Conservation (phyloP, 2,888 invertebrate species). For the Eupithecia vulgata region DNA sequence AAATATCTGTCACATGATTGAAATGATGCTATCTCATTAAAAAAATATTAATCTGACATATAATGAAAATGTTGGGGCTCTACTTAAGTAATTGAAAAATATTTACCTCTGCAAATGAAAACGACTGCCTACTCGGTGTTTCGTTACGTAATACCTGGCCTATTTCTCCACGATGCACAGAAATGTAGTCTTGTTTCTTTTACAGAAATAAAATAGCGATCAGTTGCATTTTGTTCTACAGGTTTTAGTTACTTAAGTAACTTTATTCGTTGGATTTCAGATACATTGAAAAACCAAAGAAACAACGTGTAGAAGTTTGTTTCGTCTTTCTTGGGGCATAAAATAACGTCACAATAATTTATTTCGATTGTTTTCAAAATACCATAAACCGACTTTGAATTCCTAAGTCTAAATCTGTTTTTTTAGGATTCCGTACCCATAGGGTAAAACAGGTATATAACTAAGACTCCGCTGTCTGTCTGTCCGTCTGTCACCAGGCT, state of each 20-base stretch:
- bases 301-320: neutral
- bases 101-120: neutral
- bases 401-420: too few relatives aligned
- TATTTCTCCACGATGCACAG: slow-evolving; percentile 14
- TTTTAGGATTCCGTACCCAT: too few relatives aligned
- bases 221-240: neutral
- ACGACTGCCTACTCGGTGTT: neutral
- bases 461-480: too few relatives aligned
- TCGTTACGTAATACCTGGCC: slow-evolving; percentile 18
- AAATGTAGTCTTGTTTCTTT: neutral
- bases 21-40: neutral
- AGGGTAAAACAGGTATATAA: too few relatives aligned
- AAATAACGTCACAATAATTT: too few relatives aligned
- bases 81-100: slow-evolving; percentile 13
- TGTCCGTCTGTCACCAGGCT: too few relatives aligned
- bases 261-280: too few relatives aligned
- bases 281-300: neutral
- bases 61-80: neutral
- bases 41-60: neutral
- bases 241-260: too few relatives aligned
- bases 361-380: too few relatives aligned
- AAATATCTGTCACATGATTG: neutral
- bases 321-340: too few relatives aligned
- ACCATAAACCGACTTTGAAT: too few relatives aligned
- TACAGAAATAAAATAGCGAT: neutral